phyloP scores from a whole-genome alignment of 2,888 invertebrate species.

The Lingula anatina region DNA sequence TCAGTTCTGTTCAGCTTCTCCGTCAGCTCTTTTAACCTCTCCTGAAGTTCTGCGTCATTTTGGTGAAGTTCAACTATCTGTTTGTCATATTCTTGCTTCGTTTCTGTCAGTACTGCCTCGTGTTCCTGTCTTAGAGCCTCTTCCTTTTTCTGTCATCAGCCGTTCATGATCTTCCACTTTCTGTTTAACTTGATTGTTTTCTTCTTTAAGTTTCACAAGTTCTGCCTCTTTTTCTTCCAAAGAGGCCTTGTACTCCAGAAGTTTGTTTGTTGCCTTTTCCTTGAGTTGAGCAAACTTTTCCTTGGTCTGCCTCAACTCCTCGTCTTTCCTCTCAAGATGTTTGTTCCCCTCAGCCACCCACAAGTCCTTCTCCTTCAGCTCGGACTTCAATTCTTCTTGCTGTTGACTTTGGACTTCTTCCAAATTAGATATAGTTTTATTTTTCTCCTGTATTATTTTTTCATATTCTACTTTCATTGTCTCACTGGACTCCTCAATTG shows the following conservation, averaged over 20 bases:
- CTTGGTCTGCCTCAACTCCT: background rate
- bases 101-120: constrained; percentile 8
- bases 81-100: constrained; percentile 19
- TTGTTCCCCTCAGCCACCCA: background rate
- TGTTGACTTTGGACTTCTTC: constrained; percentile 6
- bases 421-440: background rate
- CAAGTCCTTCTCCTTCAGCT: background rate
- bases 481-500: constrained; percentile 2
- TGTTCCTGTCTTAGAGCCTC: constrained; percentile 7
- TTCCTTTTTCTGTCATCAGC: too few species aligned
- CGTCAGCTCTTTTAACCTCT: constrained; percentile 26
- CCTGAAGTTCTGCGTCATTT: constrained; percentile 34
- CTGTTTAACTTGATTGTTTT: constrained; percentile 1
- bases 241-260: constrained; percentile 6
- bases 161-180: background rate
- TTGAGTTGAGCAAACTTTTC: constrained; percentile 11
- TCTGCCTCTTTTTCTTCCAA: constrained; percentile 1
- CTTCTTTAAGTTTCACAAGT: too few species aligned
- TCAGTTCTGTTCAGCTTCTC: constrained; percentile 31
- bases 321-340: background rate
- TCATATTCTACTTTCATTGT: constrained; percentile 7
- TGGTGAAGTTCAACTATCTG: constrained; percentile 19
- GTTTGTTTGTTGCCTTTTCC: constrained; percentile 7
- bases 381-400: constrained; percentile 2
- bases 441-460: constrained; percentile 5